Conservation (phyloP, 2,888 invertebrate species). For the Lamproptera curius region DNA sequence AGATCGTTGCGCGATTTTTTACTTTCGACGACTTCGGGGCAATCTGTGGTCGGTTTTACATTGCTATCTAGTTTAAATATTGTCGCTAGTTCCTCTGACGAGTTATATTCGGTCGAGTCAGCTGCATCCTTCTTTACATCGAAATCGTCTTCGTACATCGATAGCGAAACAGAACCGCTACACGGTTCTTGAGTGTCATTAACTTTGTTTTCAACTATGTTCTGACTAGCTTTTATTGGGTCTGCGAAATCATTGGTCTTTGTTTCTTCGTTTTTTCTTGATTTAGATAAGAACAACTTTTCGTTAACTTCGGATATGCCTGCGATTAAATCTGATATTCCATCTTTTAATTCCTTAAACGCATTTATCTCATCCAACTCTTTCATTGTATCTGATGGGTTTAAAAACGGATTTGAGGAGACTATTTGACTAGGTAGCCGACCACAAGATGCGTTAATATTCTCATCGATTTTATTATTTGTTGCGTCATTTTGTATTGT, state of each 20-base stretch:
- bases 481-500: conserved; percentile 48
- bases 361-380: conserved; percentile 69
- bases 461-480: conserved; percentile 32
- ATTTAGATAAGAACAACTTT: conserved; percentile 58
- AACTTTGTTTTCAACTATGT: conserved; percentile 48
- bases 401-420: conserved; percentile 62
- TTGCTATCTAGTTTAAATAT: conserved; percentile 74
- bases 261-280: conserved; percentile 31
- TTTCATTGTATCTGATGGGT: conserved; percentile 55
- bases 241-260: conserved; percentile 37
- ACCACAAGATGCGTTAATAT: conserved; percentile 15
- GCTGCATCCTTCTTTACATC: conserved; percentile 57
- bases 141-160: conserved; percentile 67
- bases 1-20: conserved; percentile 53
- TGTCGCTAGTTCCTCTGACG: conserved; percentile 81
- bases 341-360: conserved; percentile 71
- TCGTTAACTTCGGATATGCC: conserved; percentile 73
- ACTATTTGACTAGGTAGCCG: conserved; percentile 40
- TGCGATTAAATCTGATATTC: conserved; percentile 71
- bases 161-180: conserved; percentile 59
- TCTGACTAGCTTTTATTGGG: conserved; percentile 55
- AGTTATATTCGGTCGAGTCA: conserved; percentile 80
- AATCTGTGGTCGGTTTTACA: conserved; percentile 33
- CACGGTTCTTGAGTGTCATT: conserved; percentile 39
- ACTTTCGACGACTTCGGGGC: conserved; percentile 26